phyloP scores from a whole-genome alignment of 2,797 vertebrate genomes.

The Echiichthys vipera region DNA sequence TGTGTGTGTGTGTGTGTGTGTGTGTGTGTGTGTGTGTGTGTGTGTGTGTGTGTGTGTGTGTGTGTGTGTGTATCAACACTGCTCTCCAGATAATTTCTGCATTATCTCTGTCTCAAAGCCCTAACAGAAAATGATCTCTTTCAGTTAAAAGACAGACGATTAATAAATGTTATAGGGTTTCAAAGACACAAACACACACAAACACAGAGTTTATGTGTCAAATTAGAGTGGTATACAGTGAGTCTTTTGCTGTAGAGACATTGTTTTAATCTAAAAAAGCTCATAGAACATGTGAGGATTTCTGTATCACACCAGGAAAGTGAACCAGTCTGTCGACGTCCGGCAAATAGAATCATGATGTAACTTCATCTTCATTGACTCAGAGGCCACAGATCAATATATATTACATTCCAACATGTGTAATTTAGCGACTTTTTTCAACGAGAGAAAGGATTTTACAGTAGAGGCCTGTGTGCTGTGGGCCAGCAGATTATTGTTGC shows the following conservation, averaged over 20 bases:
- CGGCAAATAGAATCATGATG: slow-evolving; percentile 18
- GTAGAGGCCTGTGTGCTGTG: slow-evolving; percentile 26
- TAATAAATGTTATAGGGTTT: slow-evolving; percentile 33
- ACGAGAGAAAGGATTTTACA: not conserved
- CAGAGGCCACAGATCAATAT: slow-evolving; percentile 38
- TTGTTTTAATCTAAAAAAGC: not conserved
- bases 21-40: not conserved
- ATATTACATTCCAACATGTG: slow-evolving; percentile 32
- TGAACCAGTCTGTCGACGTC: not conserved
- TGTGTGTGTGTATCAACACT: slow-evolving; percentile 4
- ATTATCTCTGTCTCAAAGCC: slow-evolving; percentile 46
- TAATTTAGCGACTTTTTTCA: not conserved
- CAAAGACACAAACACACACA: not conserved
- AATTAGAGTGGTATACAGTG: slow-evolving; percentile 5
- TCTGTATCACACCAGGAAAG: slow-evolving; percentile 7
- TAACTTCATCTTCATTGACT: slow-evolving; percentile 32
- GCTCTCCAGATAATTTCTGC: slow-evolving; percentile 23
- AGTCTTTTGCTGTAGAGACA: not conserved
- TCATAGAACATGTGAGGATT: not conserved
- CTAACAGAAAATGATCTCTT: slow-evolving; percentile 56
- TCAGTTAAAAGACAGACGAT: slow-evolving; percentile 55
- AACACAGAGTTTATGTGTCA: slow-evolving; percentile 13
- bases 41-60: not conserved
- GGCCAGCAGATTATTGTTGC: slow-evolving; percentile 73
- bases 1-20: not conserved